Evolutionary conservation across 2,113 vertebrate genomes (phyloP).

Genomic region (Lepisosteus oculatus): DNA sequence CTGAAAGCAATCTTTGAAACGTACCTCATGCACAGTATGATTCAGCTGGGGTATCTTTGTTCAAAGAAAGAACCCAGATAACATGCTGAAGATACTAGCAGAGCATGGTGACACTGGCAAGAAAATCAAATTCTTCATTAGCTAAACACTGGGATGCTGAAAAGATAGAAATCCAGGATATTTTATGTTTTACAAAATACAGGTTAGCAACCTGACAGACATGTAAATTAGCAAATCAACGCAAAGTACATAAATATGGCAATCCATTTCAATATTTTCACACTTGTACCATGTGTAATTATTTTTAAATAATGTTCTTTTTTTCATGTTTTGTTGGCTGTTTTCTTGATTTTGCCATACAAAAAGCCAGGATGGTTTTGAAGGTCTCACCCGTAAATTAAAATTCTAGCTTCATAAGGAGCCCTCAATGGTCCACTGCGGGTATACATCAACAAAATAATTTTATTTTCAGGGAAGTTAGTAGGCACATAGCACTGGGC

Average conservation of each 20-base stretch:
- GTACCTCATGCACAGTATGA: neutral
- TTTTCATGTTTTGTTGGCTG: too few species aligned
- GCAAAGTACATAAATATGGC: too few species aligned
- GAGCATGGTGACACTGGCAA: neutral
- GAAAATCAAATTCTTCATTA: conserved; percentile 6
- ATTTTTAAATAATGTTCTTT: too few species aligned
- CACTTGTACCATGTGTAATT: too few species aligned
- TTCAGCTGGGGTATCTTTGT: conserved; percentile 2
- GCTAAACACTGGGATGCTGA: neutral
- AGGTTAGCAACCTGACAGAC: too few species aligned
- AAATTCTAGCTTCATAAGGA: neutral
- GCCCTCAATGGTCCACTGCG: conserved; percentile 34
- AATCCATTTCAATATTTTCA: too few species aligned
- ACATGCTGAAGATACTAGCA: neutral
- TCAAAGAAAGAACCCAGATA: neutral
- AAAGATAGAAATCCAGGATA: too few species aligned
- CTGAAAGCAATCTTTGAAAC: conserved; percentile 23
- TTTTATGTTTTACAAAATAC: too few species aligned
- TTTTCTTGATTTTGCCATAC: too few species aligned
- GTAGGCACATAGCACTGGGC: conserved; percentile 31
- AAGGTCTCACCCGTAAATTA: too few species aligned
- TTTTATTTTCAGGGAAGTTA: conserved; percentile 43
- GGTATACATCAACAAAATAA: conserved; percentile 48
- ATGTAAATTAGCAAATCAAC: too few species aligned
- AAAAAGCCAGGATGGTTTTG: too few species aligned